phyloP scores from a whole-genome alignment of 2,113 vertebrate genomes.

The Haemorhous mexicanus region DNA sequence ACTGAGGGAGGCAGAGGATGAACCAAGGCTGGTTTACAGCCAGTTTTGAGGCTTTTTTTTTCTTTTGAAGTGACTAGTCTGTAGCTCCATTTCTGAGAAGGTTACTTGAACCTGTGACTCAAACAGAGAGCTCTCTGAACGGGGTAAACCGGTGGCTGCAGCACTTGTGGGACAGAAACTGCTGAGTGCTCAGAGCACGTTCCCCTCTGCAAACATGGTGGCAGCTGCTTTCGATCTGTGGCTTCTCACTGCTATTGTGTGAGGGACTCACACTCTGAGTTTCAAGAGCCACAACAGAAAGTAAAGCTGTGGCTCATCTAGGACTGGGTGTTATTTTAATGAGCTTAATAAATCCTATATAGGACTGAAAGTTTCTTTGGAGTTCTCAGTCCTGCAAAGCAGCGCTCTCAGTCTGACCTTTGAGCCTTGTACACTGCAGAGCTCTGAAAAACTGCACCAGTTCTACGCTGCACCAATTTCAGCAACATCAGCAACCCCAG shows the following conservation, averaged over 20 bases:
- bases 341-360: constrained; percentile 47
- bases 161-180: constrained; percentile 16
- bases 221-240: constrained; percentile 53
- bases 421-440: background rate
- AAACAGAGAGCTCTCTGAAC: background rate
- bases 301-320: constrained; percentile 54
- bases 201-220: background rate
- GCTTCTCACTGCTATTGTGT: constrained; percentile 39
- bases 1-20: background rate
- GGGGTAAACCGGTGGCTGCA: background rate
- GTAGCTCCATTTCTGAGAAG: constrained; percentile 7
- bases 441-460: constrained; percentile 1
- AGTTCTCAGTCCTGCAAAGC: constrained; percentile 1
- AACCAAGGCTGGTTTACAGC: background rate
- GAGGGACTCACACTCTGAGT: constrained; percentile 28
- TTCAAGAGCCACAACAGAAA: constrained; percentile 44
- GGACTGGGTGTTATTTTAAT: constrained; percentile 54
- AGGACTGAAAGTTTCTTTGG: constrained; percentile 15
- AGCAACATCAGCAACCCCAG: background rate
- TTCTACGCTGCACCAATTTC: background rate
- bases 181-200: background rate
- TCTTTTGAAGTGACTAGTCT: background rate
- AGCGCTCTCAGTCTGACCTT: background rate
- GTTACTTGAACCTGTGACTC: constrained; percentile 16
- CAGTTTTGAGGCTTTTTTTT: background rate